Conservation (phyloP, 2,113 vertebrate species). For the Solea solea region DNA sequence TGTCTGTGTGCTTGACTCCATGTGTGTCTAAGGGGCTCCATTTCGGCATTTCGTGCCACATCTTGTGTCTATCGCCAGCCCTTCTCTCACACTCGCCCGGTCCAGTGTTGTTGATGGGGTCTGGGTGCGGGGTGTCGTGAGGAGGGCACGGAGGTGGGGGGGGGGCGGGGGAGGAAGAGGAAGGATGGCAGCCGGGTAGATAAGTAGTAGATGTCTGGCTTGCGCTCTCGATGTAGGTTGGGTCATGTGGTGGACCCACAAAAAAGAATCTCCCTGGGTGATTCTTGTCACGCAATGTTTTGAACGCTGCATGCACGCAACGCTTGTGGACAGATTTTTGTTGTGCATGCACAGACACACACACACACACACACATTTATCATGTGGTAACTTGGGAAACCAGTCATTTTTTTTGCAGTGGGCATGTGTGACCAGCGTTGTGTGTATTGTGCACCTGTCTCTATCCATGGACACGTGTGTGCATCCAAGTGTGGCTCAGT, state of each 20-base stretch:
- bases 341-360: not conserved
- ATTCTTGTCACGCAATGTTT: slow-evolving; percentile 81
- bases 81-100: slow-evolving; percentile 86
- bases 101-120: slow-evolving; percentile 70
- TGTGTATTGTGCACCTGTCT: slow-evolving; percentile 22
- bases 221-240: slow-evolving; percentile 44
- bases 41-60: slow-evolving; percentile 80
- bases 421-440: not conserved
- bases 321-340: slow-evolving; percentile 1
- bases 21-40: slow-evolving; percentile 66
- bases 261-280: slow-evolving; percentile 69
- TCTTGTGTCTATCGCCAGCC: slow-evolving; percentile 82
- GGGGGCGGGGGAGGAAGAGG: slow-evolving; percentile 20
- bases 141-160: not conserved
- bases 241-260: slow-evolving; percentile 64
- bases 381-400: slow-evolving; percentile 25
- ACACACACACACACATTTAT: slow-evolving; percentile 25
- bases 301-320: slow-evolving; percentile 19
- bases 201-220: slow-evolving; percentile 76
- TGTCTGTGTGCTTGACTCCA: slow-evolving; percentile 46
- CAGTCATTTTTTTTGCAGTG: not conserved
- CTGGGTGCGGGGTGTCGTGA: slow-evolving; percentile 45
- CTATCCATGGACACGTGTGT: not conserved
- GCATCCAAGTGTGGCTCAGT: slow-evolving; percentile 22
- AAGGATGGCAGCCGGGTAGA: slow-evolving; percentile 43